Evolutionary conservation across 2,888 invertebrate species (phyloP), one percentile per base, ranked within the genome.

Genomic region (Tachystola acroxantha): DNA sequence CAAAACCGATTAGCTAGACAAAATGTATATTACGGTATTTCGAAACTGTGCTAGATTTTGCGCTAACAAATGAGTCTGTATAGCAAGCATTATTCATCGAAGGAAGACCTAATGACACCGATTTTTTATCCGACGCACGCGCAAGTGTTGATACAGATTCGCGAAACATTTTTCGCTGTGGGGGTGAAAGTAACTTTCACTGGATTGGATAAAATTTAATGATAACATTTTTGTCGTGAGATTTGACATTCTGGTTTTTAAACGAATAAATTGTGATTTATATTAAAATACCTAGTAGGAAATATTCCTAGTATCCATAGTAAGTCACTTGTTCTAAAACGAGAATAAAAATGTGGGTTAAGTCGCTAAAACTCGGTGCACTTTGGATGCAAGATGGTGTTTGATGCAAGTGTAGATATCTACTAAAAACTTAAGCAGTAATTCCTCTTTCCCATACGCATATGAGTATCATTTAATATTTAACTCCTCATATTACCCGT

Each of bases 171-270:
- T 75, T 70, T 47, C 50, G 52, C 50, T 47, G 43, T 42, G 53
- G 57, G 70, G 68, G 71, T 68, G 74, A 76, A 77, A 75, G 77
- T 72, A 64, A 72, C 85, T 82, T 84, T 85, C 85, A 67, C 85
- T 77, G 53, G 53, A 57, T 53, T 57, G 52, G 51, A 52, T 46
- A 59, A 64, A 57, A 58, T 58, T 46, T 43, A 25, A 39, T 7
- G 30, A 10, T 24, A 40, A 36, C 24, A 26, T 25, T 30, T 40
- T 20, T 35, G 11, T 22, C 12, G 24, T 22, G 29, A 29, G 11
- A 35, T 35, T 35, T 29, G 22, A 14, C 24, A 24, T 24, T 24
- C 24, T 24, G 24, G 24, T n/a, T 24, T 22, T 24, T 24, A 24
- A 24, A n/a, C 1, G 24, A 9, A 24, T 24, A 24, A 24, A 24